Evolutionary conservation across 2,113 vertebrate genomes (phyloP).

Genomic region (Steatornis caripensis): DNA sequence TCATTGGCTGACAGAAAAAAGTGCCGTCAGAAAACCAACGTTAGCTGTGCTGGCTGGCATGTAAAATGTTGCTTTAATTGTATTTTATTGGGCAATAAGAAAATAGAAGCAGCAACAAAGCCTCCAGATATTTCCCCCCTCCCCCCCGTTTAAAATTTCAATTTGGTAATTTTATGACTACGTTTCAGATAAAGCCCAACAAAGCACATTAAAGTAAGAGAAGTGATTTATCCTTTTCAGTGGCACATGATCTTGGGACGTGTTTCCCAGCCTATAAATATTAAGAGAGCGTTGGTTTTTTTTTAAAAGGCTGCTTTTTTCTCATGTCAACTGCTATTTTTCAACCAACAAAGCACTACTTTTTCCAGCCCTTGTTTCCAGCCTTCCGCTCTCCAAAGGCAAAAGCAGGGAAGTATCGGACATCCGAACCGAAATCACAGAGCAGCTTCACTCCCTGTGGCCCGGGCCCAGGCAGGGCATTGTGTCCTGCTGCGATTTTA

Average conservation of each 20-base stretch:
- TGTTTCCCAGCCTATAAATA: neutral
- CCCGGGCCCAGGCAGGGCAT: neutral
- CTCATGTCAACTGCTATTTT: neutral
- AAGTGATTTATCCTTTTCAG: constrained; percentile 4
- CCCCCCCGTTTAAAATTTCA: constrained; percentile 4
- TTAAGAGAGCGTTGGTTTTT: neutral
- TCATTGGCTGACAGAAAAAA: constrained; percentile 37
- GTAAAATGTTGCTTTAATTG: constrained; percentile 45
- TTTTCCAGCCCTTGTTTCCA: neutral
- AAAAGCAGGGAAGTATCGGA: neutral
- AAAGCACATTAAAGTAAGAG: neutral
- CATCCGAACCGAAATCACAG: fast-evolving
- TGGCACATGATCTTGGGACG: neutral
- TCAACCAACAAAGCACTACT: neutral
- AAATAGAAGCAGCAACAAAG: constrained; percentile 17
- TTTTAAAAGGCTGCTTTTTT: neutral
- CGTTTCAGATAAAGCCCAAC: neutral
- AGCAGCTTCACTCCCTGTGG: neutral
- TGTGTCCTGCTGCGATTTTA: neutral
- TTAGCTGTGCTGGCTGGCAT: constrained; percentile 9
- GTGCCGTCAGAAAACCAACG: constrained; percentile 6
- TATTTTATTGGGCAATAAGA: constrained; percentile 48
- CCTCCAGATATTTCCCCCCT: neutral
- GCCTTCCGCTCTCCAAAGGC: neutral
- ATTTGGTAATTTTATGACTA: constrained; percentile 45